A percentile compares a stretch with the other conserved stretches of the same genome.
These are phyloP conservation scores for Pimpla rufipes DNA, from an alignment of 2,888 invertebrate genomes.

Conservation along the genomic window DNA sequence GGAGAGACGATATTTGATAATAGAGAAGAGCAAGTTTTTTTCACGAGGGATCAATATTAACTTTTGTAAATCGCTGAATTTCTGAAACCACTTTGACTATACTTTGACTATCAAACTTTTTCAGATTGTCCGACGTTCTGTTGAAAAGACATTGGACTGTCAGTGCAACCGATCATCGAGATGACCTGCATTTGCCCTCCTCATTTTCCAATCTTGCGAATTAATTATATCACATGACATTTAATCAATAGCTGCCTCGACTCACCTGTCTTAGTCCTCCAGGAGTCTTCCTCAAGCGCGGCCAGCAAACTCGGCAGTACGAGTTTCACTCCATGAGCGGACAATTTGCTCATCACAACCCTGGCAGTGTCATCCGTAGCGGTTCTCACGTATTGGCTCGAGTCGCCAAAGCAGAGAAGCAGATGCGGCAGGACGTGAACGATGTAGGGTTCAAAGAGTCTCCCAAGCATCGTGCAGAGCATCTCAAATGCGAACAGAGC, in stretches of 20 bases:
- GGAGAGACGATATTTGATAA: background rate
- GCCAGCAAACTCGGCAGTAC: slow-evolving; percentile 97
- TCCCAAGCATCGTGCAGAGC: slow-evolving; percentile 97
- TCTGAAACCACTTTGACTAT: too few relatives aligned
- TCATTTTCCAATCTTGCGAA: too few relatives aligned
- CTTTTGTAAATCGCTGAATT: too few relatives aligned
- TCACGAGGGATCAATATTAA: too few relatives aligned
- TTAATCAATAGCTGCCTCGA: slow-evolving; percentile 15
- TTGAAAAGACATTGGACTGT: too few relatives aligned
- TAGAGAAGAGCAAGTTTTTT: too few relatives aligned
- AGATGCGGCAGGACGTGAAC: slow-evolving; percentile 98
- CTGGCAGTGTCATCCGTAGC: slow-evolving; percentile 98
- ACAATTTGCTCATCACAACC: slow-evolving; percentile 97
- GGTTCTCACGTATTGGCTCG: slow-evolving; percentile 96
- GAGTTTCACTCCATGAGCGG: slow-evolving; percentile 98
- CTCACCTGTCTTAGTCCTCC: slow-evolving; percentile 97
- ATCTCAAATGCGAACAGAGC: slow-evolving; percentile 99
- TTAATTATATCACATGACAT: too few relatives aligned
- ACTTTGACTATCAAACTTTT: too few relatives aligned
- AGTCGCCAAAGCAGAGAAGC: slow-evolving; percentile 97
- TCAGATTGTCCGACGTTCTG: too few relatives aligned
- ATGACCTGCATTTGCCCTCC: too few relatives aligned
- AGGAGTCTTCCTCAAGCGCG: slow-evolving; percentile 98
- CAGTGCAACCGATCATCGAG: too few relatives aligned
- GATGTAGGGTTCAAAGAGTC: slow-evolving; percentile 99